Base-by-base conservation (phyloP, 2,888 invertebrate species). In the Caenorhabditis japonica region DNA sequence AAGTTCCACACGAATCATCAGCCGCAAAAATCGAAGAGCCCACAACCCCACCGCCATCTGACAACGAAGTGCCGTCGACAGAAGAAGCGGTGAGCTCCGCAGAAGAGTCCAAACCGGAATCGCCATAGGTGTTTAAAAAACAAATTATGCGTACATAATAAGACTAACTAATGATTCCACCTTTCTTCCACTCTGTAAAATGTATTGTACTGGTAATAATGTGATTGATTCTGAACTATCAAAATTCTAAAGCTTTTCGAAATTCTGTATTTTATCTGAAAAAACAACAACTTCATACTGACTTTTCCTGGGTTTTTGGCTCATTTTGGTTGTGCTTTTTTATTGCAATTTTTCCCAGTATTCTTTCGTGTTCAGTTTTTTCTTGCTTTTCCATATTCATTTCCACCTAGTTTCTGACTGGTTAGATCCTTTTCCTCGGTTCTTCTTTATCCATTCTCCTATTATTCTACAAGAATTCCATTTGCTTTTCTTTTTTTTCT, bases 301-400 rank as follows among this genome's bases (percentile, higher is more conserved):
- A 7, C 30, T 30, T 30, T 58, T 46, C 47, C 41, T 33, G 30
- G 5, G 10, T 30, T 30, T 30, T 30, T 30, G 30, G 30, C 10
- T 30, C 7, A 33, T 19, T 41, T 25, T 49, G 66, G 49, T 56
- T 66, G 46, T 68, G 38, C 30, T 36, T 43, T 51, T 58, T n/a
- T 3, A 25, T 30, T 39, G 23, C 21, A 17, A 19, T 34, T 36
- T n/a, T 27, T 41, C n/a, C 33, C 30, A 13, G 36, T 58, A 39
- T 39, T 47, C 39, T 55, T 64, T 41, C 64, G 49, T 49, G 55
- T 64, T 64, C 64, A 55, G 55, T 64, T 62, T 55, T 52, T 61
- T 60, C 43, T 53, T 46, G 49, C 39, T 38, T 27, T 44, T 36
- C 25, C 34, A 49, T 39, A 47, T 44, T 44, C 47, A 33, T 66